Evolutionary conservation across 2,888 invertebrate genomes (phyloP).

Genomic region (Acrocera orbiculus): DNA sequence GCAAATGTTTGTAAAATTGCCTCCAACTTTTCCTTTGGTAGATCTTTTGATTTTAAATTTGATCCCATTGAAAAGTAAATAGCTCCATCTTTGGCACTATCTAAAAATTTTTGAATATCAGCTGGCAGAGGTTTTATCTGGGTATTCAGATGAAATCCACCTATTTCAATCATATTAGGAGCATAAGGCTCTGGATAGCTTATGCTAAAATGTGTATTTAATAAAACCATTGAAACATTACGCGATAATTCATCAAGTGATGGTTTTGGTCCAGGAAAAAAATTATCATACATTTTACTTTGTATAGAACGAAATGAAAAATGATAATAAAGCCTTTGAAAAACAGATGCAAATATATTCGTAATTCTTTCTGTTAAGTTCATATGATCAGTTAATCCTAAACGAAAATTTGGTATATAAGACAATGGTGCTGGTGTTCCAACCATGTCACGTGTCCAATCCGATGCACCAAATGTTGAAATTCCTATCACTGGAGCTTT

Average conservation of each 20-base stretch:
- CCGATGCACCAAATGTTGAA: constrained; percentile 10
- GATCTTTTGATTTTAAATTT: constrained; percentile 20
- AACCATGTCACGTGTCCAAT: constrained; percentile 11
- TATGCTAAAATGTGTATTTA: constrained; percentile 26
- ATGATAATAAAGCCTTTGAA: constrained; percentile 17
- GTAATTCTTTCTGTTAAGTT: constrained; percentile 21
- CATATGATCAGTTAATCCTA: constrained; percentile 25
- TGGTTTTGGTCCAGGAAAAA: constrained; percentile 20
- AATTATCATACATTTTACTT: constrained; percentile 17
- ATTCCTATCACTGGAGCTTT: constrained; percentile 17
- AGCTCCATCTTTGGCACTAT: constrained; percentile 29
- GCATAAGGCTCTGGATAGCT: constrained; percentile 25
- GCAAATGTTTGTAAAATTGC: neutral
- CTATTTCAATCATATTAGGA: constrained; percentile 30
- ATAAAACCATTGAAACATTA: constrained; percentile 22
- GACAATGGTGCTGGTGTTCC: constrained; percentile 25
- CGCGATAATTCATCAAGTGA: constrained; percentile 17
- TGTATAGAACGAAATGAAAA: constrained; percentile 22
- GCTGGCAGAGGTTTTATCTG: constrained; percentile 20
- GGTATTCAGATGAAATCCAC: constrained; percentile 28
- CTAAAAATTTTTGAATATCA: constrained; percentile 27
- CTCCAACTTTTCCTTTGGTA: constrained; percentile 10
- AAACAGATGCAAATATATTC: constrained; percentile 20
- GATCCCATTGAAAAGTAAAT: constrained; percentile 35
- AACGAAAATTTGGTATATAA: constrained; percentile 21